A percentile compares a stretch with the other conserved stretches of the same genome.
Conservation (phyloP, 2,888 invertebrate species). For the Tenthredo amoena region DNA sequence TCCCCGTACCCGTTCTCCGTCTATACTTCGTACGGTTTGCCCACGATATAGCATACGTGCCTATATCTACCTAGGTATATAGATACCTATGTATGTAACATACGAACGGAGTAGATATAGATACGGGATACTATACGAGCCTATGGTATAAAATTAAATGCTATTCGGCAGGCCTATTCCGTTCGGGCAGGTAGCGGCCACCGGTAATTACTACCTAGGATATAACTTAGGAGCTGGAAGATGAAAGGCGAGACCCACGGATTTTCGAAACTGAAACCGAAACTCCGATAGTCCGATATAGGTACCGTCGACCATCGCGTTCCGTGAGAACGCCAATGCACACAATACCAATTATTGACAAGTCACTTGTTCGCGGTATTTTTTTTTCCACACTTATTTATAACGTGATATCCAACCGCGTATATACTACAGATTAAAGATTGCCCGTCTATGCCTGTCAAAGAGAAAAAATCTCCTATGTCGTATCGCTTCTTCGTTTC, state of each 20-base stretch:
- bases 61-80: neutral
- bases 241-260: conserved; percentile 68
- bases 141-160: conserved; percentile 76
- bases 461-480: neutral
- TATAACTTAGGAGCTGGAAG: conserved; percentile 70
- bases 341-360: conserved; percentile 26
- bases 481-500: neutral
- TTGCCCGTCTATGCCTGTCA: neutral
- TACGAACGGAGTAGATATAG: conserved; percentile 18
- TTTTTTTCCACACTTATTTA: neutral
- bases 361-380: conserved; percentile 27
- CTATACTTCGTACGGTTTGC: neutral
- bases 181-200: conserved; percentile 77
- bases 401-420: neutral
- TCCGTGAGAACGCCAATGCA: conserved; percentile 38
- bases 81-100: neutral
- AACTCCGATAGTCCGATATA: conserved; percentile 50
- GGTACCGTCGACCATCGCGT: neutral
- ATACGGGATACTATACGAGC: conserved; percentile 51
- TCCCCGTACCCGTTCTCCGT: neutral
- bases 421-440: neutral
- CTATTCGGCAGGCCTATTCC: conserved; percentile 76
- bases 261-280: conserved; percentile 68
- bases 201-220: conserved; percentile 77
- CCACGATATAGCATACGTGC: neutral